These are phyloP conservation scores for Chelmon rostratus DNA, from an alignment of 2,797 vertebrate species.

Conservation along the genomic window DNA sequence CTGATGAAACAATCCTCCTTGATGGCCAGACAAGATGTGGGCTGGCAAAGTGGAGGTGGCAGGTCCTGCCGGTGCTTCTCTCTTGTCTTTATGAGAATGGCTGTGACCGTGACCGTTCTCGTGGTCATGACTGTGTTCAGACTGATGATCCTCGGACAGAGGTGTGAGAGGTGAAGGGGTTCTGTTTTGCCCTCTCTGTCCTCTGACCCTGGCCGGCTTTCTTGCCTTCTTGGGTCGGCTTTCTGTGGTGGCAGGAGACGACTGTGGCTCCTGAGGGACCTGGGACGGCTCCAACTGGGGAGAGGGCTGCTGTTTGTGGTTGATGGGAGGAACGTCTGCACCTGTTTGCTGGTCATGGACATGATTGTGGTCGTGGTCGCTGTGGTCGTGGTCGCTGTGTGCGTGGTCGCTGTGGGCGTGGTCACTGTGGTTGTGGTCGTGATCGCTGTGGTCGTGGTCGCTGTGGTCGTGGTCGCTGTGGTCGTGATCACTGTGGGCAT, in stretches of 20 bases:
- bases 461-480: conserved; percentile 26
- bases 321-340: conserved; percentile 75
- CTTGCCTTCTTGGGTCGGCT: conserved; percentile 60
- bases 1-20: conserved; percentile 76
- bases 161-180: conserved; percentile 22
- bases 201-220: conserved; percentile 44
- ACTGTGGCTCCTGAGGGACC: conserved; percentile 5
- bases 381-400: conserved; percentile 6
- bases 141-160: background rate
- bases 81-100: conserved; percentile 83
- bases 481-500: background rate
- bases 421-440: conserved; percentile 46
- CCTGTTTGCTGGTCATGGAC: conserved; percentile 59
- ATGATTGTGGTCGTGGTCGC: conserved; percentile 53
- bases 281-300: conserved; percentile 12
- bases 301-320: conserved; percentile 71
- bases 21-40: conserved; percentile 61
- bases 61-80: conserved; percentile 85
- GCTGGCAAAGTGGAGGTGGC: conserved; percentile 56
- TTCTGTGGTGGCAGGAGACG: conserved; percentile 58
- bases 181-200: conserved; percentile 59
- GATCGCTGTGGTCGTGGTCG: conserved; percentile 37
- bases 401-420: background rate
- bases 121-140: conserved; percentile 18
- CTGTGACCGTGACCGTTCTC: conserved; percentile 49